Evolutionary conservation across 2,888 invertebrate species (phyloP), one percentile per base, ranked within the genome.

Genomic region (Allolobophora icterica): DNA sequence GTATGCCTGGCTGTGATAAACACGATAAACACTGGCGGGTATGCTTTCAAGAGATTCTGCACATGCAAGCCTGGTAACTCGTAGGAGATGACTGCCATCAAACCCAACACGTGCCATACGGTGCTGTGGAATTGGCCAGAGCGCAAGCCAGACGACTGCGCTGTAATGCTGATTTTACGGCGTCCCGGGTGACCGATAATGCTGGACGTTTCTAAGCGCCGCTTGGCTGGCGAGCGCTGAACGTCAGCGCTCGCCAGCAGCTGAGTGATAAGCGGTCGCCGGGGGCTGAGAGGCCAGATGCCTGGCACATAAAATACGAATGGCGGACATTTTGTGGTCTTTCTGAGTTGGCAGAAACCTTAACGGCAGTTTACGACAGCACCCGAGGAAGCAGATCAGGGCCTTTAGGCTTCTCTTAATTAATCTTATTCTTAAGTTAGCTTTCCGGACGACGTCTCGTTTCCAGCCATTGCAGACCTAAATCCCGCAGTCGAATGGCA

Each of bases 101-200:
- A 71, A 71, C n/a, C 71, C n/a, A 71, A 71, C 71, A 71, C 71
- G 71, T 71, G 71, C 71, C 71, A 71, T 71, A 71, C n/a, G 71
- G 3, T 71, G 71, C 71, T n/a, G 71, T 71, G 71, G 30, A 71
- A 52, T 52, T 71, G 71, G 30, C 8, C 71, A 71, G 30, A n/a
- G 71, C 71, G 71, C 8, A 71, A 71, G 5, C 71, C 30, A 71
- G 71, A n/a, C 71, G 15, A 17, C 71, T 11, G 71, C 71, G 30
- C 4, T 71, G 71, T 71, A 71, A 71, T 71, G 71, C 30, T 71
- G 71, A 71, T 71, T 71, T 71, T n/a, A 71, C n/a, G 71, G n/a
- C 71, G 71, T 71, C 71, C 71, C 71, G 71, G 71, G 71, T 71
- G 71, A 71, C 0, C 71, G 71, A 71, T 71, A 71, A 71, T 71